phyloP scores from a whole-genome alignment of 1,140 invertebrate genomes.

The Bombus difficillimus region DNA sequence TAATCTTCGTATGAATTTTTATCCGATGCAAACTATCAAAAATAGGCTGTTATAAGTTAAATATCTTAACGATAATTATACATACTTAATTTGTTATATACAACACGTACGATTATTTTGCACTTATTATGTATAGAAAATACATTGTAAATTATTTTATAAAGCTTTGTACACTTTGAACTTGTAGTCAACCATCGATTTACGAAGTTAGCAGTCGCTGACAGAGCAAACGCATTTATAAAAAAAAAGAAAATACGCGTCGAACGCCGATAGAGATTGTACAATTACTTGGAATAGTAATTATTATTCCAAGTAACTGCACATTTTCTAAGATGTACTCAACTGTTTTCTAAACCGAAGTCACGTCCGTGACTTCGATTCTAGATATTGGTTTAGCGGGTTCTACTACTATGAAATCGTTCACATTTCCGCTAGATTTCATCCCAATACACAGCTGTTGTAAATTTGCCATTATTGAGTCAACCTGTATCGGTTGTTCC shows the following conservation, averaged over 20 bases:
- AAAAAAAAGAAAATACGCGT: conserved; percentile 16
- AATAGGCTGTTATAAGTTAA: conserved; percentile 6
- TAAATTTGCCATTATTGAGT: conserved; percentile 84
- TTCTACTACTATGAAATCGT: conserved; percentile 77
- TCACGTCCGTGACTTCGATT: conserved; percentile 82
- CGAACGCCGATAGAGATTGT: neutral
- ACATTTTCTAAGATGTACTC: neutral
- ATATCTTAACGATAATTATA: conserved; percentile 2
- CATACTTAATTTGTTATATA: conserved; percentile 4
- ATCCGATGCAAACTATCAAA: neutral
- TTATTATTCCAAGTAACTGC: neutral
- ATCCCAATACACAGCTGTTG: conserved; percentile 81
- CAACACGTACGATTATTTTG: neutral
- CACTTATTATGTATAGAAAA: neutral
- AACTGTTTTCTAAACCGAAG: conserved; percentile 75
- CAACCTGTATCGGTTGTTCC: conserved; percentile 80
- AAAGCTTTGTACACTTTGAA: conserved; percentile 3
- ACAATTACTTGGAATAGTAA: conserved; percentile 14
- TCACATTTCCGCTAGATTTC: conserved; percentile 63
- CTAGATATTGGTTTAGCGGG: conserved; percentile 81
- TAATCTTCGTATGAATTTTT: neutral
- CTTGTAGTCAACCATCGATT: neutral
- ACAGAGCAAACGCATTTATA: neutral
- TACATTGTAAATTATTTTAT: neutral
- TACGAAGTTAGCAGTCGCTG: neutral